phyloP scores from a whole-genome alignment of 2,113 vertebrate genomes.

The Echinops telfairi region DNA sequence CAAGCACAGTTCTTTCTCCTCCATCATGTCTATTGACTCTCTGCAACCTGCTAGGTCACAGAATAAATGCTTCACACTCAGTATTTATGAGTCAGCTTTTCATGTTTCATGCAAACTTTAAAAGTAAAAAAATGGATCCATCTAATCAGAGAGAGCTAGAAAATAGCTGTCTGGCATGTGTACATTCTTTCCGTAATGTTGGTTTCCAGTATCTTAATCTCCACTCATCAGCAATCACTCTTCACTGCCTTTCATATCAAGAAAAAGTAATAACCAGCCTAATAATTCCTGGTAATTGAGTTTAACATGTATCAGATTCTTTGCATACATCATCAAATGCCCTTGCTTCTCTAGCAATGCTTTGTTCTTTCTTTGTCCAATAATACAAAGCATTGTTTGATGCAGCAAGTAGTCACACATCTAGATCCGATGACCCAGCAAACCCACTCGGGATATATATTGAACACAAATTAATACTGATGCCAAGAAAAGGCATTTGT shows the following conservation, averaged over 20 bases:
- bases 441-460: neutral
- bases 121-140: slow-evolving; percentile 53
- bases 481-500: neutral
- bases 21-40: slow-evolving; percentile 28
- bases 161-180: neutral
- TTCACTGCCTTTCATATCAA: neutral
- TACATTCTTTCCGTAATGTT: neutral
- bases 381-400: slow-evolving; percentile 34
- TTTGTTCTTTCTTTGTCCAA: slow-evolving; percentile 7
- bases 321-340: neutral
- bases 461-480: neutral
- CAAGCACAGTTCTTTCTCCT: neutral
- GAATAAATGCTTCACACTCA: neutral
- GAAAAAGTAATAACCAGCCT: slow-evolving; percentile 38
- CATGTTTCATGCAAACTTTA: slow-evolving; percentile 49
- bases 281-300: slow-evolving; percentile 42
- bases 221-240: neutral
- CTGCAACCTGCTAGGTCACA: neutral
- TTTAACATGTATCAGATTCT: slow-evolving; percentile 39
- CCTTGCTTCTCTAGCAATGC: neutral
- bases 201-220: neutral
- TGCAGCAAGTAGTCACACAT: neutral
- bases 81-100: slow-evolving; percentile 61
- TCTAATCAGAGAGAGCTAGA: slow-evolving; percentile 30
- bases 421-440: neutral